These are phyloP conservation scores for Enteromius fasciolatus DNA, from an alignment of 2,797 vertebrate species.

Conservation along the genomic window DNA sequence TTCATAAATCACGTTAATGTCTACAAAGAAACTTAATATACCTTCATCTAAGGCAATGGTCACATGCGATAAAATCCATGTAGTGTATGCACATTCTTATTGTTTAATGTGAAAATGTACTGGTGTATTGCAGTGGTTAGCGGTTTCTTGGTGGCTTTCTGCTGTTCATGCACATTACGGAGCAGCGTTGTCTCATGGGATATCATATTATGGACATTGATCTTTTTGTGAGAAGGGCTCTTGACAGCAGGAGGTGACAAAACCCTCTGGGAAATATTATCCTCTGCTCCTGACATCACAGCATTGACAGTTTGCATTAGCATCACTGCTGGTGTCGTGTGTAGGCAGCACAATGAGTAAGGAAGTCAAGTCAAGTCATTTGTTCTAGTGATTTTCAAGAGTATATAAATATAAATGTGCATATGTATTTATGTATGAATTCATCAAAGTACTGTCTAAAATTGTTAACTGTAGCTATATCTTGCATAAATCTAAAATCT, in stretches of 20 bases:
- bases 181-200: conserved; percentile 38
- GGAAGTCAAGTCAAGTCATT: conserved; percentile 1
- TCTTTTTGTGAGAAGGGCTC: conserved; percentile 51
- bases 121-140: not conserved
- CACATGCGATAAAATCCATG: conserved; percentile 4
- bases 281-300: conserved; percentile 51
- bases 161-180: conserved; percentile 31
- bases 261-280: conserved; percentile 57
- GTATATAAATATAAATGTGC: not conserved
- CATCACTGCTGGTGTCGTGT: conserved; percentile 22
- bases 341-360: conserved; percentile 36
- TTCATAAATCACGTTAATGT: conserved; percentile 33
- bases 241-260: conserved; percentile 59
- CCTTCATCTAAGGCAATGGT: conserved; percentile 7
- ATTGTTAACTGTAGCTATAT: too few relatives aligned
- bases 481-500: too few relatives aligned
- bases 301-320: conserved; percentile 60
- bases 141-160: conserved; percentile 16
- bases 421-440: too few relatives aligned
- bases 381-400: not conserved
- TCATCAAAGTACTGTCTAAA: too few relatives aligned
- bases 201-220: conserved; percentile 55
- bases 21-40: not conserved
- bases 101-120: conserved; percentile 11
- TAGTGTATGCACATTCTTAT: not conserved